Conservation (phyloP, 2,113 vertebrate genomes). For the Heterotis niloticus region DNA sequence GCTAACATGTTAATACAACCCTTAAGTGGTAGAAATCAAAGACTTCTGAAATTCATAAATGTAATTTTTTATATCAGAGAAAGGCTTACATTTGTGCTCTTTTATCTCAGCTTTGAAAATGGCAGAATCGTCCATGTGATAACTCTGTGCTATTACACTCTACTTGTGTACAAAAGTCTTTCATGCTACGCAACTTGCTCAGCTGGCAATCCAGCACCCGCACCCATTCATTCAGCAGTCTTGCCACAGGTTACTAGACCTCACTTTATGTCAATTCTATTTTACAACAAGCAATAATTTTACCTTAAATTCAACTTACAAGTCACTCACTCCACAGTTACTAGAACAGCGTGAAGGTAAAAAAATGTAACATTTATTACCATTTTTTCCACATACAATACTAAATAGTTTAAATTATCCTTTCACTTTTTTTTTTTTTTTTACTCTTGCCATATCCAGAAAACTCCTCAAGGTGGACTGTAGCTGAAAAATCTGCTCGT, state of each 20-base stretch:
- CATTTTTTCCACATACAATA: too few relatives aligned
- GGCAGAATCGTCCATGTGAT: background rate
- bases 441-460: background rate
- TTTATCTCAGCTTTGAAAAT: conserved; percentile 18
- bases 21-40: conserved; percentile 22
- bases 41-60: background rate
- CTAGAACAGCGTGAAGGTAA: too few relatives aligned
- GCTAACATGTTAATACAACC: conserved; percentile 9
- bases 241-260: too few relatives aligned
- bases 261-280: too few relatives aligned
- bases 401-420: too few relatives aligned
- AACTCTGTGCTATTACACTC: background rate
- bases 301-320: too few relatives aligned
- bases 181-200: background rate
- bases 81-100: background rate
- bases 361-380: background rate
- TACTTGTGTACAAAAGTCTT: background rate
- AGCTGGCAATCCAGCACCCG: too few relatives aligned
- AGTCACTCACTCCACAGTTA: too few relatives aligned
- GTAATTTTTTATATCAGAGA: background rate
- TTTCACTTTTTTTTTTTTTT: too few relatives aligned
- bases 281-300: too few relatives aligned
- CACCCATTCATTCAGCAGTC: too few relatives aligned
- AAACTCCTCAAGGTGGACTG: background rate
- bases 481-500: too few relatives aligned